phyloP scores from a whole-genome alignment of 2,888 invertebrate species.

The Xestobium rufovillosum region DNA sequence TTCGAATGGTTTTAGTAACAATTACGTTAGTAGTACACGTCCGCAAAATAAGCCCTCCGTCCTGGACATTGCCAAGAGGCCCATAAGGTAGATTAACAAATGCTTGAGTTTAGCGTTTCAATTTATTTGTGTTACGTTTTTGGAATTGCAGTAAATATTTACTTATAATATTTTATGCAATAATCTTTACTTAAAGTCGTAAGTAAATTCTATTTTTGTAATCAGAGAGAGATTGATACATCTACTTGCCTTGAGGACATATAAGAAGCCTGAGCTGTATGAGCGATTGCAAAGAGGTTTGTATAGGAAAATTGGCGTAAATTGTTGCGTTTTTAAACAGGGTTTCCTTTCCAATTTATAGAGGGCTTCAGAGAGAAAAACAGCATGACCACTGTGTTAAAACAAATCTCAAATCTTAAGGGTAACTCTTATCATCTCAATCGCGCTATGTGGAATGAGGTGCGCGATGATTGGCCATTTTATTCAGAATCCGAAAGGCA shows the following conservation, averaged over 20 bases:
- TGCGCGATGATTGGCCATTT: slow-evolving; percentile 90
- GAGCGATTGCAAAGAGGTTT: slow-evolving; percentile 73
- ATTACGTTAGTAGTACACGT: slow-evolving; percentile 42
- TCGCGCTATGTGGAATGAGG: slow-evolving; percentile 86
- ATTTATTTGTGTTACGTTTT: too few species aligned
- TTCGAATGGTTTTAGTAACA: slow-evolving; percentile 37
- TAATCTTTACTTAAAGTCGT: too few species aligned
- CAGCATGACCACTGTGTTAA: slow-evolving; percentile 68
- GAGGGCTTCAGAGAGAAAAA: slow-evolving; percentile 83
- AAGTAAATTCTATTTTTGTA: too few species aligned
- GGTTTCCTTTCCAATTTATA: too few species aligned
- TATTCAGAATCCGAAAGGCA: slow-evolving; percentile 85
- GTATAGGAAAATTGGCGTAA: slow-evolving; percentile 28
- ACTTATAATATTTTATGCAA: too few species aligned
- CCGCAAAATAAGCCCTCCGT: slow-evolving; percentile 44
- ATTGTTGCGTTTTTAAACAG: too few species aligned
- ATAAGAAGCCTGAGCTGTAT: slow-evolving; percentile 87
- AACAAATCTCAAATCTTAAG: slow-evolving; percentile 71
- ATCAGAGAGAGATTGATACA: slow-evolving; percentile 90
- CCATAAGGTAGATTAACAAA: slow-evolving; percentile 53
- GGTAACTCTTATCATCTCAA: slow-evolving; percentile 86
- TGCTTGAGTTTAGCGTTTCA: too few species aligned
- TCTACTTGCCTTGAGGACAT: slow-evolving; percentile 84
- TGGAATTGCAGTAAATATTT: too few species aligned
- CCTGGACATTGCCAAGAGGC: slow-evolving; percentile 65